These are phyloP conservation scores for Sinosuthora webbiana DNA, from an alignment of 2,113 vertebrate species.

Conservation along the genomic window DNA sequence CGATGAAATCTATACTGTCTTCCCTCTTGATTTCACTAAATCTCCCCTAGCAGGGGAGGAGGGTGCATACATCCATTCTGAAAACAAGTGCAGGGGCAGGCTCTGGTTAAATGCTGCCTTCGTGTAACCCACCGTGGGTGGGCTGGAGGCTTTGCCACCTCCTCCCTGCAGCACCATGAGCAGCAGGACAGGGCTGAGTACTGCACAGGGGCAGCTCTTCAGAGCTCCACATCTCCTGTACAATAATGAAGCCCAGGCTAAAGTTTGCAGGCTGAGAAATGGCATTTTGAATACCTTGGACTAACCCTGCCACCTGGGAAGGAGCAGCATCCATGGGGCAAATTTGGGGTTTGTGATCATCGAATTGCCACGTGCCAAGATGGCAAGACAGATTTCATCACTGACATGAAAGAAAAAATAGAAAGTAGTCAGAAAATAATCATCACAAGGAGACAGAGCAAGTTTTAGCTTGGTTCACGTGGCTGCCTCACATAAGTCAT, in stretches of 20 bases:
- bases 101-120: background rate
- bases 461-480: background rate
- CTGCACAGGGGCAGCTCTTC: background rate
- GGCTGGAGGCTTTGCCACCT: background rate
- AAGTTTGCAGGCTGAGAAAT: background rate
- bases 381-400: background rate
- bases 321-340: background rate
- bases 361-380: background rate
- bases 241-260: background rate
- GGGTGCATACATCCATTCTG: too few species aligned
- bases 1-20: background rate
- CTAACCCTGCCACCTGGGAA: background rate
- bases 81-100: background rate
- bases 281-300: background rate
- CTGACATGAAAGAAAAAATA: background rate
- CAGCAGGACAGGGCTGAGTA: background rate
- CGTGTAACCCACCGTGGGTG: accelerated
- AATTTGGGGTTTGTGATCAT: background rate
- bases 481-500: background rate
- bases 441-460: background rate
- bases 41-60: background rate
- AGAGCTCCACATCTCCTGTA: background rate
- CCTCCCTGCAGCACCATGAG: accelerated
- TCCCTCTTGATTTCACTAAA: background rate
- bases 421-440: background rate